These are phyloP conservation scores for Thysanoteuthis rhombus DNA, from an alignment of 2,888 invertebrate species.

Conservation along the genomic window DNA sequence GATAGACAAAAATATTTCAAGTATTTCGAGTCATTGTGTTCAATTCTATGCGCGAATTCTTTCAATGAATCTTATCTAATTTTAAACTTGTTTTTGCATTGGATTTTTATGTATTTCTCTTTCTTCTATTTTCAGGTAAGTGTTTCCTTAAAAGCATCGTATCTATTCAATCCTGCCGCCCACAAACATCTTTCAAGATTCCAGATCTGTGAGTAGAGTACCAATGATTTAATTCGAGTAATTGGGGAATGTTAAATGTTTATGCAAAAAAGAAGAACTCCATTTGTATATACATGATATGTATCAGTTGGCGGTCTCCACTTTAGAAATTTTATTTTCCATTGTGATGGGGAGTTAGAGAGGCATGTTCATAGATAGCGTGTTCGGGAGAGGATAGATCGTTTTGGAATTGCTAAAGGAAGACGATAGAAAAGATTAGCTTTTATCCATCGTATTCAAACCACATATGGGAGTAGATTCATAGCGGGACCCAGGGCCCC, in stretches of 20 bases:
- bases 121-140: not conserved
- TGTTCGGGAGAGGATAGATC: too few relatives aligned
- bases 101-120: not conserved
- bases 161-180: not conserved
- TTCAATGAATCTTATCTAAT: not conserved
- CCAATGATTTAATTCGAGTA: not conserved
- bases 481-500: too few relatives aligned
- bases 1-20: not conserved
- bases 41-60: not conserved
- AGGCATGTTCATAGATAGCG: too few relatives aligned
- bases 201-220: not conserved
- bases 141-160: not conserved
- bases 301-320: too few relatives aligned
- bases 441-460: too few relatives aligned
- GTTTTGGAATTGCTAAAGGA: too few relatives aligned
- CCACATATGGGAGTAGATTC: too few relatives aligned
- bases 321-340: too few relatives aligned
- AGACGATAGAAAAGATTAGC: too few relatives aligned
- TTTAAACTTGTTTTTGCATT: not conserved
- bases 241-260: not conserved
- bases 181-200: not conserved
- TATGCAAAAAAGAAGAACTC: too few relatives aligned
- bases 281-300: too few relatives aligned
- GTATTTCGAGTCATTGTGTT: not conserved
- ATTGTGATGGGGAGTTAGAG: too few relatives aligned